Conservation (phyloP, 1,140 invertebrate species). For the Euglossa dilemma region DNA sequence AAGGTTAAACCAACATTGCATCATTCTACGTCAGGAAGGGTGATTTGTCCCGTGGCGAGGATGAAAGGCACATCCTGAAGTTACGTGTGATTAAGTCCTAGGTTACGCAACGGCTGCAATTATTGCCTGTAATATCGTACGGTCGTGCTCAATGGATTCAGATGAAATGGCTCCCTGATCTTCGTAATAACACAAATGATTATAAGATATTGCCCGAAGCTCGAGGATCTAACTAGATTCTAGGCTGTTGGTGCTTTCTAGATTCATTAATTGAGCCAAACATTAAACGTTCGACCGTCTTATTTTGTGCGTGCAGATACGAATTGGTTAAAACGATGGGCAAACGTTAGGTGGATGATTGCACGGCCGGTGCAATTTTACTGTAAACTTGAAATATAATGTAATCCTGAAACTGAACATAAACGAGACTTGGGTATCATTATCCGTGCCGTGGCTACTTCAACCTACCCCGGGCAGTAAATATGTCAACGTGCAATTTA, state of each 20-base stretch:
- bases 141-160: slow-evolving; percentile 34
- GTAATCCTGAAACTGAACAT: not conserved
- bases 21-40: slow-evolving; percentile 55
- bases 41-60: slow-evolving; percentile 53
- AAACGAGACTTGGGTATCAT: not conserved
- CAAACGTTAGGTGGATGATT: not conserved
- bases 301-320: not conserved
- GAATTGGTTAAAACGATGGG: not conserved
- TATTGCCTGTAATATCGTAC: slow-evolving; percentile 55
- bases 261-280: not conserved
- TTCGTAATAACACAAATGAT: slow-evolving; percentile 60
- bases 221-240: not conserved
- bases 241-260: not conserved
- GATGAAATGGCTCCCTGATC: slow-evolving; percentile 52
- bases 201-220: slow-evolving; percentile 45
- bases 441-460: too few relatives aligned
- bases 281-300: not conserved
- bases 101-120: slow-evolving; percentile 61
- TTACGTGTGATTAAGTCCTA: slow-evolving; percentile 64
- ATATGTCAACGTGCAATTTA: too few relatives aligned
- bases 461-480: too few relatives aligned
- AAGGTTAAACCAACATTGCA: slow-evolving; percentile 64
- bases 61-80: slow-evolving; percentile 34
- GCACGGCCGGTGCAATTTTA: not conserved
- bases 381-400: not conserved